These are phyloP conservation scores for Epizoanthus scotinus DNA, from an alignment of 92 coral and sea anemone species.

Conservation along the genomic window DNA sequence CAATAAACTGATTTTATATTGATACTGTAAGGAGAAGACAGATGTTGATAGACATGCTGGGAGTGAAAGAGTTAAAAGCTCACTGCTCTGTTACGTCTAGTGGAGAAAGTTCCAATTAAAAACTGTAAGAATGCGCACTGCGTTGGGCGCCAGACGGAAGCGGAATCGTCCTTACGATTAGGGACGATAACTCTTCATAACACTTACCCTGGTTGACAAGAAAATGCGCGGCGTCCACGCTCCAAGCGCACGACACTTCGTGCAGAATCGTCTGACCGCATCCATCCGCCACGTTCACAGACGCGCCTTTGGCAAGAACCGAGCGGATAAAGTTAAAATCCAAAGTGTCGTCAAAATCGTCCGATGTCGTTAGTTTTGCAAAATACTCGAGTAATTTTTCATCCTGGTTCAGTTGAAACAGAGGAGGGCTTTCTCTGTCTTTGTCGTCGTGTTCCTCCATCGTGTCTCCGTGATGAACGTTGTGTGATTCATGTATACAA, in stretches of 20 bases:
- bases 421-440: not conserved
- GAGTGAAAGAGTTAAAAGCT: too few species aligned
- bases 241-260: constrained; percentile 25
- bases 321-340: constrained; percentile 33
- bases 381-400: constrained; percentile 18
- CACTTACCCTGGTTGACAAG: constrained; percentile 20
- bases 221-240: constrained; percentile 27
- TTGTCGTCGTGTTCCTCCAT: not conserved
- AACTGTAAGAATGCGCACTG: too few species aligned
- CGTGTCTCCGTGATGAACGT: not conserved
- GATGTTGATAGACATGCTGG: too few species aligned
- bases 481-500: not conserved
- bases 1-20: too few species aligned
- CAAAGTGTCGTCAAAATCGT: constrained; percentile 31
- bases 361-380: constrained; percentile 18
- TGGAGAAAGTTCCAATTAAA: too few species aligned
- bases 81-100: too few species aligned
- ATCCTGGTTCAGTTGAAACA: not conserved
- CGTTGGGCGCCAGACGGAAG: too few species aligned
- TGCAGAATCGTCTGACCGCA: constrained; percentile 28
- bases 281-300: constrained; percentile 14
- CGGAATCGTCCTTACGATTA: too few species aligned
- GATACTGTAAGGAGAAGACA: too few species aligned
- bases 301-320: constrained; percentile 11
- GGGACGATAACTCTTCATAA: too few species aligned